Percentiles rank a stretch among this genome's conserved stretches.
These are phyloP conservation scores for Aporophyla nigra DNA, from an alignment of 2,888 invertebrate species.

Conservation along the genomic window DNA sequence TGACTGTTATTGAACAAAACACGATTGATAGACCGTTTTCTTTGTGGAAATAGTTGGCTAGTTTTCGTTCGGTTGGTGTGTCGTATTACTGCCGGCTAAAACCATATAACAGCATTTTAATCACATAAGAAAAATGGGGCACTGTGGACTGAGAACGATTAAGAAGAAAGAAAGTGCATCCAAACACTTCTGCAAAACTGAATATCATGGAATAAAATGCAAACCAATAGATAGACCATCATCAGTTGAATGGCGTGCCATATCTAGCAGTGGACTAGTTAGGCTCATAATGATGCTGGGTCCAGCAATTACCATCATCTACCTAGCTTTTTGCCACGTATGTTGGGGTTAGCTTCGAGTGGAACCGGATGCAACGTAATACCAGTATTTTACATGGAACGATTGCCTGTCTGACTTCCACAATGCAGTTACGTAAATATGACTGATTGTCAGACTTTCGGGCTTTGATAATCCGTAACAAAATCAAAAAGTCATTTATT, in stretches of 20 bases:
- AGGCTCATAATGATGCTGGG: background rate
- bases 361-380: too few species aligned
- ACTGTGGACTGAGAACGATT: background rate
- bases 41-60: slow-evolving; percentile 10
- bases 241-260: background rate
- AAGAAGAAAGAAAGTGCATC: background rate
- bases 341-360: too few species aligned
- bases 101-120: too few species aligned
- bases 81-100: background rate
- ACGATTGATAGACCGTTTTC: slow-evolving; percentile 35
- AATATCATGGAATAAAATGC: background rate
- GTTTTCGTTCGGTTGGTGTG: slow-evolving; percentile 4
- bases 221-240: background rate
- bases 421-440: too few species aligned
- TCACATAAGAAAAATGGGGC: background rate
- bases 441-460: too few species aligned
- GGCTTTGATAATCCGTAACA: too few species aligned
- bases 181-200: background rate
- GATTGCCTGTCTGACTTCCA: too few species aligned
- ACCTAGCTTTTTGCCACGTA: too few species aligned
- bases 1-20: slow-evolving; percentile 48
- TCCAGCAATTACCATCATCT: too few species aligned
- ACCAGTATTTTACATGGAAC: too few species aligned
- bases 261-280: background rate
- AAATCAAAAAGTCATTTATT: too few species aligned